Percentiles rank a stretch among this genome's conserved stretches.
Conservation (phyloP, 2,888 invertebrate genomes). For the Onchidella celtica region DNA sequence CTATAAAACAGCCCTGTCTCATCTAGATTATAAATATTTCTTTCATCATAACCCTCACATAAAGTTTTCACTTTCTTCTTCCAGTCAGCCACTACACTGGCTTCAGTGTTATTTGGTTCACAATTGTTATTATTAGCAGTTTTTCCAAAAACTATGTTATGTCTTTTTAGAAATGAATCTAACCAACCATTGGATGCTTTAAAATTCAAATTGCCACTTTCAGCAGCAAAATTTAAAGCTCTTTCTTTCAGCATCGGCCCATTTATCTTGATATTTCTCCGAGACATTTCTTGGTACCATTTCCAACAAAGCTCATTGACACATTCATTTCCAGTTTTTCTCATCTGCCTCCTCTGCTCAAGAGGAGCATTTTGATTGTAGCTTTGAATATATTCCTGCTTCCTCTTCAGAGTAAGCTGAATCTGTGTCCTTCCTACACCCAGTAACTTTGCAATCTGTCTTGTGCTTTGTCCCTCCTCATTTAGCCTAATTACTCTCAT, state of each 20-base stretch:
- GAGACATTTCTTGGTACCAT: slow-evolving; percentile 11
- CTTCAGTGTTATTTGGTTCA: background rate
- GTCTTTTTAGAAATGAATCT: slow-evolving; percentile 2
- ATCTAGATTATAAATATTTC: background rate
- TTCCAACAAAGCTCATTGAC: slow-evolving; percentile 8
- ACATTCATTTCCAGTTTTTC: slow-evolving; percentile 7
- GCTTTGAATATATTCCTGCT: background rate
- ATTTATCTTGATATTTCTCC: background rate
- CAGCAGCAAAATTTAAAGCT: slow-evolving; percentile 14
- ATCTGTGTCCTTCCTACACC: slow-evolving; percentile 15
- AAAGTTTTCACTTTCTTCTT: background rate
- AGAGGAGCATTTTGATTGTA: slow-evolving; percentile 12
- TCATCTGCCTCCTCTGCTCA: slow-evolving; percentile 6
- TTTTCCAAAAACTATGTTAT: slow-evolving; percentile 11
- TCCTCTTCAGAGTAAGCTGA: slow-evolving; percentile 8
- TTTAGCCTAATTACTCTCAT: background rate
- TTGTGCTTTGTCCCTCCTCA: slow-evolving; percentile 8
- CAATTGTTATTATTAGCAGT: background rate
- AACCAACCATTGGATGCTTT: slow-evolving; percentile 19
- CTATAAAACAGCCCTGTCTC: slow-evolving; percentile 1
- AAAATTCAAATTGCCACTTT: background rate
- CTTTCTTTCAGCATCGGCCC: slow-evolving; percentile 26
- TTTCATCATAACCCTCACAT: slow-evolving; percentile 5
- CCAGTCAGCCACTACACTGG: background rate
- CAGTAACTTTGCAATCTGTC: slow-evolving; percentile 3